Evolutionary conservation across 1,140 invertebrate genomes (phyloP).

Genomic region (Formica selysi): DNA sequence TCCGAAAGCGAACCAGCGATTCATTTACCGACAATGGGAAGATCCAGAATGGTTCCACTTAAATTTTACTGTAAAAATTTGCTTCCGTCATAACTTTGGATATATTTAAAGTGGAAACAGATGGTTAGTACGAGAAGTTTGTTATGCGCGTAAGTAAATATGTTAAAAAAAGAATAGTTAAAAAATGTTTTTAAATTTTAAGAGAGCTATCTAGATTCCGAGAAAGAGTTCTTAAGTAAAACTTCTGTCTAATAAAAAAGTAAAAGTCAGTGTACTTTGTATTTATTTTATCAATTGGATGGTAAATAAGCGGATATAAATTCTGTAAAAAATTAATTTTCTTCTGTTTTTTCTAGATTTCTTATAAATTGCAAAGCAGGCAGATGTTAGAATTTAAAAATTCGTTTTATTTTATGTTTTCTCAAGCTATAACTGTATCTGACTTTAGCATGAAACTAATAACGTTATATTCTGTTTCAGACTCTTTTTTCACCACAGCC

Average conservation of each 20-base stretch:
- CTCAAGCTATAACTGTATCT: not conserved
- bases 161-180: not conserved
- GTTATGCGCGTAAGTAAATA: conserved; percentile 31
- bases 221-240: conserved; percentile 10
- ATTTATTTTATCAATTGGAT: conserved; percentile 3
- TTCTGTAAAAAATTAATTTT: not conserved
- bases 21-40: conserved; percentile 37
- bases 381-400: not conserved
- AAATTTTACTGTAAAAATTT: conserved; percentile 59
- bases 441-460: not conserved
- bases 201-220: not conserved
- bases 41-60: conserved; percentile 49
- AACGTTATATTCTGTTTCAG: not conserved
- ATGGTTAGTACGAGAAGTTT: conserved; percentile 16
- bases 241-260: conserved; percentile 17
- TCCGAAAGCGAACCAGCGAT: conserved; percentile 38
- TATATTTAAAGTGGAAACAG: conserved; percentile 29
- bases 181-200: conserved; percentile 24
- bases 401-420: not conserved
- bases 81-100: conserved; percentile 11
- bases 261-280: not conserved
- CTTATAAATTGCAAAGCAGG: not conserved
- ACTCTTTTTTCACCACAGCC: not conserved
- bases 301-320: not conserved
- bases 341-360: not conserved